phyloP scores from a whole-genome alignment of 2,888 invertebrate species.

The Bellardia pandia region DNA sequence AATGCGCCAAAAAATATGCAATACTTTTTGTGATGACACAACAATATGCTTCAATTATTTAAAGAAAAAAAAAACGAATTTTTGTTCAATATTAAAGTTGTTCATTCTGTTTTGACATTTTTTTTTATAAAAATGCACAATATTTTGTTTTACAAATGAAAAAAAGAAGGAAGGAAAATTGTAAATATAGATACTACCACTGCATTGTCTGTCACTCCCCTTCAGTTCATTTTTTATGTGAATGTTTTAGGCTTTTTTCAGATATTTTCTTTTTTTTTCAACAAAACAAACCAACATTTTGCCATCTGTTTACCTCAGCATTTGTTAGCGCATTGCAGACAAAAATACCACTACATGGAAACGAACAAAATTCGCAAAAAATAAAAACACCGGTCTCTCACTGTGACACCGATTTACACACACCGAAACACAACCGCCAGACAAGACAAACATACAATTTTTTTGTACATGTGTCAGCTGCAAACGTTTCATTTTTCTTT shows the following conservation, averaged over 20 bases:
- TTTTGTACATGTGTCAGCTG: constrained; percentile 50
- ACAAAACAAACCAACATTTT: constrained; percentile 26
- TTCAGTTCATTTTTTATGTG: constrained; percentile 41
- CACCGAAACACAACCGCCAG: constrained; percentile 36
- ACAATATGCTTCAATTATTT: constrained; percentile 48
- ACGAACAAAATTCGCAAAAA: constrained; percentile 17
- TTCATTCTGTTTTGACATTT: neutral
- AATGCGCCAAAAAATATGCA: constrained; percentile 22
- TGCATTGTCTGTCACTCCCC: constrained; percentile 60
- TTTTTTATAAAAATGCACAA: neutral
- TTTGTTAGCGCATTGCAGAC: constrained; percentile 72
- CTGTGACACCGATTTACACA: neutral
- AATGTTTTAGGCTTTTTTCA: neutral
- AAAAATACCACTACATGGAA: constrained; percentile 46
- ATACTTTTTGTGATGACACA: neutral
- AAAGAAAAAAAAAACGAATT: neutral
- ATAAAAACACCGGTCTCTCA: neutral
- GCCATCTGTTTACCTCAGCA: constrained; percentile 68
- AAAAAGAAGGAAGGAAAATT: neutral
- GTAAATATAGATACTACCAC: constrained; percentile 17
- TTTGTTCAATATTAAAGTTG: constrained; percentile 4
- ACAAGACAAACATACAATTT: constrained; percentile 40
- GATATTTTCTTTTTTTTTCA: constrained; percentile 5
- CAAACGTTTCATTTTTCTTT: constrained; percentile 28
- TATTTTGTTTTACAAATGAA: neutral